Conservation (phyloP, 2,888 invertebrate species). For the Drosophila cognata region DNA sequence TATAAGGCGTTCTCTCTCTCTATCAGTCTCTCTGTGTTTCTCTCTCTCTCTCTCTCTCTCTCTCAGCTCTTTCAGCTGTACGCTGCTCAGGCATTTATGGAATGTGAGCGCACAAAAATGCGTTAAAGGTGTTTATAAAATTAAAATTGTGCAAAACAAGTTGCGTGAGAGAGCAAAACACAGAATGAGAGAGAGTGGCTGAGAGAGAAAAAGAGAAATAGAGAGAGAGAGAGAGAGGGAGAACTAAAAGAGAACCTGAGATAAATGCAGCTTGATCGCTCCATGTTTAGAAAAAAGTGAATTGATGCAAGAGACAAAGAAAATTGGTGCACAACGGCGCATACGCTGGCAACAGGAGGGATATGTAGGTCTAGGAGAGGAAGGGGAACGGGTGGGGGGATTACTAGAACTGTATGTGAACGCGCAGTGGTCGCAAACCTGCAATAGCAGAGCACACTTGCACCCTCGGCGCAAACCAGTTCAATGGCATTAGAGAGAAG, state of each 20-base stretch:
- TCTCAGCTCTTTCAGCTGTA: constrained; percentile 12
- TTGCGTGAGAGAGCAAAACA: constrained; percentile 56
- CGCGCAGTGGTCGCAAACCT: constrained; percentile 53
- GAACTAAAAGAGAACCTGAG: constrained; percentile 2
- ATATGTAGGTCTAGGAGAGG: neutral
- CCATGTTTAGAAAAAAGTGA: constrained; percentile 75
- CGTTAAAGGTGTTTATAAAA: constrained; percentile 81
- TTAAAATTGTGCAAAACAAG: constrained; percentile 80
- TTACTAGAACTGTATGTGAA: constrained; percentile 20
- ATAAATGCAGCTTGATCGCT: constrained; percentile 23
- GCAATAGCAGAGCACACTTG: constrained; percentile 56
- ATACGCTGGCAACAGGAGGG: constrained; percentile 30
- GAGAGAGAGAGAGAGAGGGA: neutral
- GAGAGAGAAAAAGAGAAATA: constrained; percentile 8
- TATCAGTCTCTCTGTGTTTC: constrained; percentile 12
- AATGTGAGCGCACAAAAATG: constrained; percentile 80
- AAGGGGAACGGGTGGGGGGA: neutral
- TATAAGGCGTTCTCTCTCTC: constrained; percentile 5
- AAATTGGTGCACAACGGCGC: constrained; percentile 71
- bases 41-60: constrained; percentile 5
- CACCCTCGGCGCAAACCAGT: constrained; percentile 75
- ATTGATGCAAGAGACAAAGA: constrained; percentile 76
- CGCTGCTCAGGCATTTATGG: constrained; percentile 72
- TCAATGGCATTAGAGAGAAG: constrained; percentile 77
- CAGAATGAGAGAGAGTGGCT: neutral